Conservation (phyloP, 1,140 invertebrate genomes). For the Planococcus citri region DNA sequence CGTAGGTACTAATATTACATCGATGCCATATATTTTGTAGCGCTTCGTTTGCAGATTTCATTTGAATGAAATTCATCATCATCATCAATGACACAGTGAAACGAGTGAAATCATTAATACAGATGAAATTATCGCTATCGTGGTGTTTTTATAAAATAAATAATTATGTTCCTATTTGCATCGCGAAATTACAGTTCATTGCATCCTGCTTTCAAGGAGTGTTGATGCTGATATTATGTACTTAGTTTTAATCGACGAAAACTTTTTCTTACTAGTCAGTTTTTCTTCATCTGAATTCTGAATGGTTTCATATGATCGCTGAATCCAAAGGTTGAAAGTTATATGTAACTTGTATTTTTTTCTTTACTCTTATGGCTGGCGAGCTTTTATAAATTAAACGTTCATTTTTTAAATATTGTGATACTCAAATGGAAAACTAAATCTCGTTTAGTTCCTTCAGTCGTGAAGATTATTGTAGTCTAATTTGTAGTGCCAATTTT, state of each 20-base stretch:
- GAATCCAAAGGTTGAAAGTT: no score
- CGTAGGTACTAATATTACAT: neutral
- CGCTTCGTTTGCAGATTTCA: neutral
- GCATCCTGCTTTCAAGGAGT: neutral
- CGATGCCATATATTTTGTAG: neutral
- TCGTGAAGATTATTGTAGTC: no score
- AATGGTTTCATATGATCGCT: neutral
- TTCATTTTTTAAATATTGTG: no score
- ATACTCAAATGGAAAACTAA: no score
- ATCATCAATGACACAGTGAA: no score
- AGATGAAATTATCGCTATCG: neutral
- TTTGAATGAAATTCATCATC: no score
- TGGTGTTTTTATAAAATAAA: neutral
- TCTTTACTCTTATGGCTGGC: no score
- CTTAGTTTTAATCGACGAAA: neutral
- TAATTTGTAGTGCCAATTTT: no score
- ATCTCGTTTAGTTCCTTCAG: no score
- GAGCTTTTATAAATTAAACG: no score
- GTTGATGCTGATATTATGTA: neutral
- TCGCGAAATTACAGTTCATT: neutral
- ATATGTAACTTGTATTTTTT: no score
- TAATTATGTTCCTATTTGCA: neutral
- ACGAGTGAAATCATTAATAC: neutral
- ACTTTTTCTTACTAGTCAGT: constrained; percentile 17
- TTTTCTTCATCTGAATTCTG: constrained; percentile 12